Percentiles rank a stretch among this genome's conserved stretches.
Conservation (phyloP, 2,113 vertebrate species). For the Barnardius zonarius region DNA sequence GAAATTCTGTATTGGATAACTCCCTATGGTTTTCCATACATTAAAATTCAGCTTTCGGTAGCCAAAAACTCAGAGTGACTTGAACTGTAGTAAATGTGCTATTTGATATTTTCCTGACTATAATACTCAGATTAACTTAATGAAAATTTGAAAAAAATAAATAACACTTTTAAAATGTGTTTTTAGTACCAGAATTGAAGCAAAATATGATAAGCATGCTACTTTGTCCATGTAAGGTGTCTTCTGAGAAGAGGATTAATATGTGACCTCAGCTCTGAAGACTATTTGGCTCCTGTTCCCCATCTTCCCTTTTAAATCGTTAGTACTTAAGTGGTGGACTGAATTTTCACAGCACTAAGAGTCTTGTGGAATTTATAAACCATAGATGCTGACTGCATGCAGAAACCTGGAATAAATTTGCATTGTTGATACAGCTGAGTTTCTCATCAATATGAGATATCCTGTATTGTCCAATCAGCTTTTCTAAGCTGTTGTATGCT, state of each 20-base stretch:
- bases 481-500: constrained; percentile 40
- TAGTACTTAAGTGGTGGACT: background rate
- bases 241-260: background rate
- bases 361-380: constrained; percentile 2
- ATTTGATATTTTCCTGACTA: background rate
- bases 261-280: background rate
- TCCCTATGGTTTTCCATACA: background rate
- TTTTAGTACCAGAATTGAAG: background rate
- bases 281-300: background rate
- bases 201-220: background rate
- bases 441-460: constrained; percentile 20
- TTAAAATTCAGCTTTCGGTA: background rate
- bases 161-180: background rate
- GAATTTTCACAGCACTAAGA: background rate
- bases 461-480: constrained; percentile 31
- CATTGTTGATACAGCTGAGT: constrained; percentile 23
- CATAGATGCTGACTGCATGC: background rate
- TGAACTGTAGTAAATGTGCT: background rate
- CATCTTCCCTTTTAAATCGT: background rate
- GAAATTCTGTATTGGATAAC: background rate
- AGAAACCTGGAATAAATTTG: constrained; percentile 57
- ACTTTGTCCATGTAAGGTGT: background rate
- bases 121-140: background rate
- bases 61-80: background rate
- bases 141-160: background rate